Evolutionary conservation across 2,797 vertebrate species (phyloP), one percentile per base, ranked within the genome.

Genomic region (Simalia tracyae): DNA sequence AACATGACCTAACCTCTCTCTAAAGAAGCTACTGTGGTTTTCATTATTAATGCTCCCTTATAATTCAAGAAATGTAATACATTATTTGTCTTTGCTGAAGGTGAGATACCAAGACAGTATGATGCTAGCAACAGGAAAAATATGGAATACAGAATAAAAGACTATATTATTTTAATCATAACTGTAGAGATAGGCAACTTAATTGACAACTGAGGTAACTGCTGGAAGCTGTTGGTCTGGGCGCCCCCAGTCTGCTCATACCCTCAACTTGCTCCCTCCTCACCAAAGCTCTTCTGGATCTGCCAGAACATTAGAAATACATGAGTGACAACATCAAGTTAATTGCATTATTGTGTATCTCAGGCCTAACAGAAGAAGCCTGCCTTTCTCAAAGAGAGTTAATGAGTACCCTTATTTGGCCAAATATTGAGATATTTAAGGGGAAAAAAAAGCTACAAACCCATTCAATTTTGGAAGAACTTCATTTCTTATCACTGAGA

Each of bases 281-380:
- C 31, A 14, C 61, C 86, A 86, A 89, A 85, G 36, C 31, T 68
- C 66, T 90, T 84, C 84, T 92, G 92, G n/a, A 57, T 90, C 64
- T 90, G 84, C 50, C n/a, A 63, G 88, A 90, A 92, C 14, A 12
- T 86, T 87, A 87, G 90, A 61, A 66, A 90, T 26, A 81, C 15
- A 7, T 86, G 60, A n/a, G 42, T 81, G 92, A 92, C 66, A 81
- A 59, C 17, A 90, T 60, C 42, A 68, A 90, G 63, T 87, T 36
- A 89, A 84, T 26, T 76, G 42, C 11, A 87, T 60, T n/a, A 31
- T 54, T 87, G 89, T 60, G 11, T 84, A 66, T 92, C 86, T 46
- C 17, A 84, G 59, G 59, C 26, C 36, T 87, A 76, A 24, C 84
- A 57, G 66, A n/a, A 64, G 89, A 87, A 42, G 19, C 22, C 24